phyloP scores from a whole-genome alignment of 2,888 invertebrate species.

The Theretra japonica region DNA sequence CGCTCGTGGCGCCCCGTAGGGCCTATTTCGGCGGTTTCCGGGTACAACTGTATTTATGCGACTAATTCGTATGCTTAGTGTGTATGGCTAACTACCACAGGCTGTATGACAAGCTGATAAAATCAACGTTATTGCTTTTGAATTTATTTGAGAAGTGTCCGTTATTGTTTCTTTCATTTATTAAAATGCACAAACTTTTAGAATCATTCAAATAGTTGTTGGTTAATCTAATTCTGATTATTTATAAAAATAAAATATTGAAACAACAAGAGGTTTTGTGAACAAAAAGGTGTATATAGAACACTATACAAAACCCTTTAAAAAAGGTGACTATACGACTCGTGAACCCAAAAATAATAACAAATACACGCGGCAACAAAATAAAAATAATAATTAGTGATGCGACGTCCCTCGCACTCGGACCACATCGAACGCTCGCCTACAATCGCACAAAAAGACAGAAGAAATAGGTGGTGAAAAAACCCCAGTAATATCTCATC shows the following conservation, averaged over 20 bases:
- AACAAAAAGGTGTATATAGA: background rate
- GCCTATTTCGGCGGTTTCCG: conserved; percentile 74
- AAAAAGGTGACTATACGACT: background rate
- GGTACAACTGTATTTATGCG: conserved; percentile 52
- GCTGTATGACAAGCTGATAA: conserved; percentile 41
- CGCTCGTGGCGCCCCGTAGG: conserved; percentile 50
- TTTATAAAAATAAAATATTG: background rate
- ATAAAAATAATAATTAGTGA: conserved; percentile 67
- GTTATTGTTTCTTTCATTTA: background rate
- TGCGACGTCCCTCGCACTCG: conserved; percentile 56
- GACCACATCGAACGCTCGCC: conserved; percentile 59
- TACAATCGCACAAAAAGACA: conserved; percentile 59
- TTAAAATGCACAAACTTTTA: background rate
- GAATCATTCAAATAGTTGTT: background rate
- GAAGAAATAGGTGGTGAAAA: conserved; percentile 63
- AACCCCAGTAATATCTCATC: conserved; percentile 63
- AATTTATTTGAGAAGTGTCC: background rate
- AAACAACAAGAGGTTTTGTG: background rate
- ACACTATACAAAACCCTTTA: background rate
- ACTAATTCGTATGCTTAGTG: conserved; percentile 65
- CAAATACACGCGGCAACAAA: conserved; percentile 44
- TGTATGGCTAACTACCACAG: conserved; percentile 53
- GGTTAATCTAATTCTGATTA: background rate
- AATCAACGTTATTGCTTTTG: conserved; percentile 8
- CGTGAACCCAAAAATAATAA: conserved; percentile 35